phyloP scores from a whole-genome alignment of 1,140 invertebrate species.

The Nasonia longicornis region DNA sequence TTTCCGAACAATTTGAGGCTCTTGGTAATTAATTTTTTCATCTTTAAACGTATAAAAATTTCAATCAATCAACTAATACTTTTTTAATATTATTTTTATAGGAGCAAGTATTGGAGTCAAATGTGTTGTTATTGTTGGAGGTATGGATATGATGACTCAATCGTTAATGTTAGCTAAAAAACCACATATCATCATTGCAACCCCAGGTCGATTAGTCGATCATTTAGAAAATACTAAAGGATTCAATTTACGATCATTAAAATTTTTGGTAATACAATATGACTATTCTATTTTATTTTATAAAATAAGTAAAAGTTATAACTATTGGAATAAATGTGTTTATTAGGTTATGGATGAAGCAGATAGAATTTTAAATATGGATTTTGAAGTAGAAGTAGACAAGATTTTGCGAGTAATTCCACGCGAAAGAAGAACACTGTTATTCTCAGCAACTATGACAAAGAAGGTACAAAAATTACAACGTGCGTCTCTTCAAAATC shows the following conservation, averaged over 20 bases:
- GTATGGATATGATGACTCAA: slow-evolving; percentile 97
- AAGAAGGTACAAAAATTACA: slow-evolving; percentile 98
- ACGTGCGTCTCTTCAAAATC: slow-evolving; percentile 90
- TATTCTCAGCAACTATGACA: slow-evolving; percentile 99
- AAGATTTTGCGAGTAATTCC: slow-evolving; percentile 95
- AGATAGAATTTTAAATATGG: slow-evolving; percentile 95
- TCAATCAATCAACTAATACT: background rate
- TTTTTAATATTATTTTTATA: slow-evolving; percentile 53
- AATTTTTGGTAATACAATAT: slow-evolving; percentile 78
- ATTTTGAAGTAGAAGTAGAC: slow-evolving; percentile 96
- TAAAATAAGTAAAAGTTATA: background rate
- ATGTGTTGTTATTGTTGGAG: slow-evolving; percentile 96
- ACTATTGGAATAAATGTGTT: slow-evolving; percentile 1
- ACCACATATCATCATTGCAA: slow-evolving; percentile 95
- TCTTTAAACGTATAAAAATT: slow-evolving; percentile 24
- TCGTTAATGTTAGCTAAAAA: slow-evolving; percentile 91
- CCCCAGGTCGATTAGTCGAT: slow-evolving; percentile 90
- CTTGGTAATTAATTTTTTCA: slow-evolving; percentile 72
- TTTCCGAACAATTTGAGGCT: slow-evolving; percentile 96
- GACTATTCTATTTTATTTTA: background rate
- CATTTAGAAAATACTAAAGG: slow-evolving; percentile 95
- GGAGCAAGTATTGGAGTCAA: slow-evolving; percentile 90
- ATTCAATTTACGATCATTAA: slow-evolving; percentile 88
- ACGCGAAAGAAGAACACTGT: slow-evolving; percentile 85
- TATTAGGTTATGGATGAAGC: slow-evolving; percentile 93